These are phyloP conservation scores for Zelleria hepariella DNA, from an alignment of 2,888 invertebrate species.

Conservation along the genomic window DNA sequence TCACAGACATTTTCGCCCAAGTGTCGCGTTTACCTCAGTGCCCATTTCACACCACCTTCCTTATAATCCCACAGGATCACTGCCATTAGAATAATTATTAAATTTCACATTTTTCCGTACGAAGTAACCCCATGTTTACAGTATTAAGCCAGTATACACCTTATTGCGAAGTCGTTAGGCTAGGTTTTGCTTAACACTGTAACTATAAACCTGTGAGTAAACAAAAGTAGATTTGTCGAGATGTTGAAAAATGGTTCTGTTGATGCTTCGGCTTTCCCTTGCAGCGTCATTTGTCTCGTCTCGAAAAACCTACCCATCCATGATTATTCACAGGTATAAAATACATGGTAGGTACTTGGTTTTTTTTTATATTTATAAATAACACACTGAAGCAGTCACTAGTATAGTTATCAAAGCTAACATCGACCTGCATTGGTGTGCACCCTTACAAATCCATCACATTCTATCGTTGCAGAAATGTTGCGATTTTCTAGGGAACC, in stretches of 20 bases:
- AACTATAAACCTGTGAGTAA: too few relatives aligned
- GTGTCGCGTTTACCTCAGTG: neutral
- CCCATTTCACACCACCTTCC: constrained; percentile 12
- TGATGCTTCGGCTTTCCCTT: too few relatives aligned
- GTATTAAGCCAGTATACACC: neutral
- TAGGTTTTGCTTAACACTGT: neutral
- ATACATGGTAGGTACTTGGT: too few relatives aligned
- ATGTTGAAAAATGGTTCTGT: too few relatives aligned
- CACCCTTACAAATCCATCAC: neutral
- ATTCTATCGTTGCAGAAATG: neutral
- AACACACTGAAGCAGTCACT: neutral
- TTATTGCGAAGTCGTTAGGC: neutral
- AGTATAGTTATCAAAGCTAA: neutral
- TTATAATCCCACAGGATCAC: constrained; percentile 31
- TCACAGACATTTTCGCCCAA: too few relatives aligned
- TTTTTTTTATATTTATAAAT: neutral
- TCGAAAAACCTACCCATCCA: too few relatives aligned
- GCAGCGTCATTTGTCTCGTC: too few relatives aligned
- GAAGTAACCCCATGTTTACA: constrained; percentile 22
- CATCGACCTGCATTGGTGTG: neutral
- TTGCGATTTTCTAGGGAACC: too few relatives aligned
- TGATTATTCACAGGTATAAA: neutral
- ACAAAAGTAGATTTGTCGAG: too few relatives aligned
- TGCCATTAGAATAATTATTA: constrained; percentile 65
- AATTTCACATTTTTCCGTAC: constrained; percentile 17